Base-by-base conservation (phyloP, 1,140 invertebrate genomes). In the Drosophila parvula region DNA sequence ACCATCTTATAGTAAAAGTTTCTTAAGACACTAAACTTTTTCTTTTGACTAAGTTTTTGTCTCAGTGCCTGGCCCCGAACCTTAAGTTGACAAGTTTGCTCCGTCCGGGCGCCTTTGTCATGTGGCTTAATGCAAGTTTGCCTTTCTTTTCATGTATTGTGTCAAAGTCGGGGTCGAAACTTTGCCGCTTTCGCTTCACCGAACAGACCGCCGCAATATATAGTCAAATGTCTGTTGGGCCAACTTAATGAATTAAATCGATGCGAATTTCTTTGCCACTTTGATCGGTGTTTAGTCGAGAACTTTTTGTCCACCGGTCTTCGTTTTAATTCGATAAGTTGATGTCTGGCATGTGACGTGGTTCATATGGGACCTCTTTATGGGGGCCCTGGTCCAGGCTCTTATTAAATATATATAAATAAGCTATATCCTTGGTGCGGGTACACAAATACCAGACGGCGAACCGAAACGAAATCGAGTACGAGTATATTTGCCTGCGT, bases 281-380 rank as follows among this genome's bases (percentile, higher is more conserved):
- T 88, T 89, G 84, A 88, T 88, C 86, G 79, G 74, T 59, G 67
- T 88, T 89, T 71, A 71, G 81, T 80, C 73, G 79, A 88, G 53
- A 89, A 84, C 62, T 73, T 78, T 71, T 71, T 14, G 45, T 53
- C 47, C 50, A 53, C 57, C 47, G 56, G 61, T 10, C 22, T 56
- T 50, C 56, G 50, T 64, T 74, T 78, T 80, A 88, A 84, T 88
- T 89, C 88, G 65, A 88, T 80, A 88, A 88, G 77, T 84, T 89
- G 43, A 55, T 36, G 27, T 70, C 64, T 71, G 65, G 18, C n/a
- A 3, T 77, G 50, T 59, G 51, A 55, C 61, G 41, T 34, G 43
- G 22, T n/a, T 45, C 36, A 47, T 41, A 36, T 18, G 64, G 36
- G 28, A 16, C 12, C 11, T 12, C 28, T 36, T n/a, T 28, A 18